Evolutionary conservation across 2,113 vertebrate species (phyloP).

Genomic region (Pterocles gutturalis): DNA sequence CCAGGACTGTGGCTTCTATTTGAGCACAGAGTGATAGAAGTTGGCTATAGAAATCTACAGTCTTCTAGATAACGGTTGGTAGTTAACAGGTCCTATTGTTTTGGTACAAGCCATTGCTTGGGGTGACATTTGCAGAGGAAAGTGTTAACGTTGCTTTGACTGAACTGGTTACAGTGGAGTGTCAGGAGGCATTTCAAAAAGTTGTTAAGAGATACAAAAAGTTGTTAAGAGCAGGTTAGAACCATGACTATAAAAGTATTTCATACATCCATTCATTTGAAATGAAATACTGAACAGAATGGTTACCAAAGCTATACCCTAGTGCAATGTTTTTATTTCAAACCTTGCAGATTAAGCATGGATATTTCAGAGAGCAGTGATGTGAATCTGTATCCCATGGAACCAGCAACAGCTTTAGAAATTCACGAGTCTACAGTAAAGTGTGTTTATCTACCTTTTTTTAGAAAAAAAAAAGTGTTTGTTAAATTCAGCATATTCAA

Average conservation of each 20-base stretch:
- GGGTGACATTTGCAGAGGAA: not conserved
- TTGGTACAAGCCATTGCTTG: not conserved
- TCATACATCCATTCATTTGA: not conserved
- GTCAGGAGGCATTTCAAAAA: not conserved
- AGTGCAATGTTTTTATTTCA: not conserved
- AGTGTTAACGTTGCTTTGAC: not conserved
- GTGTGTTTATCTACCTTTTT: slow-evolving; percentile 52
- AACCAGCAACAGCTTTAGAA: slow-evolving; percentile 72
- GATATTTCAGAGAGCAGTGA: slow-evolving; percentile 76
- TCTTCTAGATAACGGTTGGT: not conserved
- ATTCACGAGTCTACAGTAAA: slow-evolving; percentile 67
- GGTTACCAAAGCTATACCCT: not conserved
- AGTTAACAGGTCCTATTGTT: not conserved
- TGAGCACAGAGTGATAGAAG: not conserved
- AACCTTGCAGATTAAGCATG: slow-evolving; percentile 74
- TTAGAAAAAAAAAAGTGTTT: not conserved
- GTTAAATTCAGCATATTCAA: not conserved
- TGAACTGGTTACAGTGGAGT: not conserved
- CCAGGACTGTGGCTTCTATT: not conserved
- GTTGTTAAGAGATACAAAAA: not conserved
- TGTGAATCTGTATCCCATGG: slow-evolving; percentile 81
- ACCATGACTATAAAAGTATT: not conserved
- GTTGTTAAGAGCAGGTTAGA: not conserved
- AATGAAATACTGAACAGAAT: not conserved
- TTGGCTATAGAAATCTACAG: not conserved